A percentile compares a stretch with the other conserved stretches of the same genome.
Conservation (phyloP, 2,888 invertebrate species). For the Adela reaumurella region DNA sequence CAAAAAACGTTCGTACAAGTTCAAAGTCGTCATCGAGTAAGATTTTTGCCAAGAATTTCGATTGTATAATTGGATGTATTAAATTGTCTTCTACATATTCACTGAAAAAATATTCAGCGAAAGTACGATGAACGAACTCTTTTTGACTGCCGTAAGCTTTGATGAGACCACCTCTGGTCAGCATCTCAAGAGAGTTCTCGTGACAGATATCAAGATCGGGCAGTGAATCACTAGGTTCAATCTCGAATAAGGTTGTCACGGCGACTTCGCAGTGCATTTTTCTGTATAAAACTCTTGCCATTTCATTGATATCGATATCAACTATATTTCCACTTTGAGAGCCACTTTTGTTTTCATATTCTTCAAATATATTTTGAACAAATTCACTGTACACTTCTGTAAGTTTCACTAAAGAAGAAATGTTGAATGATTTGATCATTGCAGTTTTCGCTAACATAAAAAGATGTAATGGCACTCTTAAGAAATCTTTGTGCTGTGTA, state of each 20-base stretch:
- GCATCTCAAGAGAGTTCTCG: neutral
- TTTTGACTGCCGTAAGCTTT: neutral
- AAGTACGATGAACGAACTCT: neutral
- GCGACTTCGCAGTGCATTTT: neutral
- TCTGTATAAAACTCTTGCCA: no score
- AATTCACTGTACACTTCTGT: neutral
- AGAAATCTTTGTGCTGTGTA: no score
- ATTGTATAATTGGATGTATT: neutral
- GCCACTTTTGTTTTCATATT: neutral
- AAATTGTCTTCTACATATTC: neutral
- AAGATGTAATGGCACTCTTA: neutral
- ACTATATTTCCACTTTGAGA: neutral
- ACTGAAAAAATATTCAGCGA: no score
- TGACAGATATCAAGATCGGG: no score
- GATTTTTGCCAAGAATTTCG: neutral
- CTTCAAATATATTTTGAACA: neutral
- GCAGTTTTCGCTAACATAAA: neutral
- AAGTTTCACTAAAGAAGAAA: neutral
- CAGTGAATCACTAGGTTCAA: no score
- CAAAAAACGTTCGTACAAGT: neutral
- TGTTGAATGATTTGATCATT: neutral
- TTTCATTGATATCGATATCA: neutral
- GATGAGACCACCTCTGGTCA: neutral
- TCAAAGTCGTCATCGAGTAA: neutral
- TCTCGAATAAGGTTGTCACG: neutral